Evolutionary conservation across 2,888 invertebrate species (phyloP).

Genomic region (Crocallis elinguaria): DNA sequence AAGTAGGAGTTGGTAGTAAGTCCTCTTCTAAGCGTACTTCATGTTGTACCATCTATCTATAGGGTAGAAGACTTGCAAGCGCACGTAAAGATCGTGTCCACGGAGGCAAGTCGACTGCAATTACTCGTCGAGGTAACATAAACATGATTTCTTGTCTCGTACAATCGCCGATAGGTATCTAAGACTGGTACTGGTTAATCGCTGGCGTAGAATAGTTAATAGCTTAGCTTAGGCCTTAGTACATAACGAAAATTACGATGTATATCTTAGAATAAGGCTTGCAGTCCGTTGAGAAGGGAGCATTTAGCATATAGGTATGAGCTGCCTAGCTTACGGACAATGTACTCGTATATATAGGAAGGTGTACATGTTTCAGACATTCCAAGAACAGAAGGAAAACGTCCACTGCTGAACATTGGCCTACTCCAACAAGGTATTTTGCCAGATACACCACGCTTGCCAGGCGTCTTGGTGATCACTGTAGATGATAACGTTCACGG

Average conservation of each 20-base stretch:
- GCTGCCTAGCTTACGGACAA: background rate
- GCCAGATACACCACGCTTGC: too few relatives aligned
- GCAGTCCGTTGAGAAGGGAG: background rate
- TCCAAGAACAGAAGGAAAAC: too few relatives aligned
- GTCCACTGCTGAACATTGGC: too few relatives aligned
- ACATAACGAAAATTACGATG: constrained; percentile 11
- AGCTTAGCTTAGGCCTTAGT: too few relatives aligned
- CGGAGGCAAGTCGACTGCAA: constrained; percentile 18
- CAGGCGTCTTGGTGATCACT: too few relatives aligned
- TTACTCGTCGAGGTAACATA: constrained; percentile 25
- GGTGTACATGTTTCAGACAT: too few relatives aligned
- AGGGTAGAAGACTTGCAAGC: background rate
- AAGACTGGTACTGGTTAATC: constrained; percentile 28
- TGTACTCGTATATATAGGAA: background rate
- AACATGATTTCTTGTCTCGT: constrained; percentile 33
- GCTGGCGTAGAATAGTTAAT: constrained; percentile 12
- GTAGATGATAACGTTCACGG: too few relatives aligned
- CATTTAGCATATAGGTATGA: background rate
- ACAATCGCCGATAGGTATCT: constrained; percentile 31
- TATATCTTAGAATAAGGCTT: constrained; percentile 3
- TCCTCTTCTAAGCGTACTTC: background rate
- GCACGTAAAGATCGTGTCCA: constrained; percentile 9
- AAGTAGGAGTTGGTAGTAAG: too few relatives aligned
- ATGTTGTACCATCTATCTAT: background rate
- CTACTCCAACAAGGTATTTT: too few relatives aligned